Conservation (phyloP, 2,888 invertebrate genomes). For the Zhuqinia jingwanae region DNA sequence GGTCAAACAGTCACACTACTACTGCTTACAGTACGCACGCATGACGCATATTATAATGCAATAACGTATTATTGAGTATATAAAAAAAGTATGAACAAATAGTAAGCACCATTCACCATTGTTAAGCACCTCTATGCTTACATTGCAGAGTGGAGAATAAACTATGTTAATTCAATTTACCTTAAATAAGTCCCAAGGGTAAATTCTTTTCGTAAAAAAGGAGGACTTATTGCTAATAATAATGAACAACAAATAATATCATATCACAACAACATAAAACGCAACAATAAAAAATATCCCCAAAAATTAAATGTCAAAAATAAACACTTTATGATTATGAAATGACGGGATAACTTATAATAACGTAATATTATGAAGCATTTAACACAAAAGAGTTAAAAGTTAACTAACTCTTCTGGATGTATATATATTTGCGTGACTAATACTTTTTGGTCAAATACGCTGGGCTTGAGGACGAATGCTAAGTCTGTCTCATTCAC, state of each 20-base stretch:
- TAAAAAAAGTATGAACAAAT: slow-evolving; percentile 17
- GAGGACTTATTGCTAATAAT: slow-evolving; percentile 20
- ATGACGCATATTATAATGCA: no score
- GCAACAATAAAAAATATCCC: background rate
- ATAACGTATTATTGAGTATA: no score
- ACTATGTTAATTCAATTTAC: slow-evolving; percentile 37
- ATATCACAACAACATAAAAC: slow-evolving; percentile 8
- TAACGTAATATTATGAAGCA: slow-evolving; percentile 3
- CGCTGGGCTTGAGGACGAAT: no score
- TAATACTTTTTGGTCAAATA: no score
- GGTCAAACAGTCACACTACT: background rate
- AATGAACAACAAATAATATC: background rate
- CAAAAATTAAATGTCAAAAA: slow-evolving; percentile 28
- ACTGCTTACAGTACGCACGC: background rate
- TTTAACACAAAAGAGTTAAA: background rate
- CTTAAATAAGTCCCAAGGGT: slow-evolving; percentile 36
- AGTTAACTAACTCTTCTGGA: background rate
- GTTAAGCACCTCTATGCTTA: background rate
- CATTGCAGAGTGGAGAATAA: no score
- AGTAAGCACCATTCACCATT: background rate
- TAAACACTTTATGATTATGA: background rate
- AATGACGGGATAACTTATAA: no score
- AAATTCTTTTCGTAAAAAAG: slow-evolving; percentile 9
- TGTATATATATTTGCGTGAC: no score
- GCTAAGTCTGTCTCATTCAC: no score